These are phyloP conservation scores for Clitarchus hookeri DNA, from an alignment of 2,888 invertebrate species.

Conservation along the genomic window DNA sequence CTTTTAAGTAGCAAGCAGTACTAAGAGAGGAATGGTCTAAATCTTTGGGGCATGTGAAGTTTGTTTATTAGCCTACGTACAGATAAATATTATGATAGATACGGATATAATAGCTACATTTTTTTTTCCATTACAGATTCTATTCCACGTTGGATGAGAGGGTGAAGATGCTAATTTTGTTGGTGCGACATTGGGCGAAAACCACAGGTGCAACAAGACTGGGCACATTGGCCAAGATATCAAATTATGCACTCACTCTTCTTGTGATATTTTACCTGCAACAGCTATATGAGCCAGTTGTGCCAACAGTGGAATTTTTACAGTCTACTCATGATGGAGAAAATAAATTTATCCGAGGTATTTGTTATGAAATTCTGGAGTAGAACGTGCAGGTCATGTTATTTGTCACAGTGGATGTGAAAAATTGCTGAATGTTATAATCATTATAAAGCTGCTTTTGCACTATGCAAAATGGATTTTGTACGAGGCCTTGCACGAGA, in stretches of 20 bases:
- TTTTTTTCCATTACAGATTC: neutral
- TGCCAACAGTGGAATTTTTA: neutral
- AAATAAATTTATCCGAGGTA: neutral
- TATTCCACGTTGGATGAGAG: neutral
- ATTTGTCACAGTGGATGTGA: too few species aligned
- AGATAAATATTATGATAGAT: too few species aligned
- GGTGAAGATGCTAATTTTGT: slow-evolving; percentile 14
- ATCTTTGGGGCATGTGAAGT: neutral
- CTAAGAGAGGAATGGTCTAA: too few species aligned
- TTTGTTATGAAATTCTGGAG: neutral
- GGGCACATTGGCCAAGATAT: neutral
- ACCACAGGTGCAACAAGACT: neutral
- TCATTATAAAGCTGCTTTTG: too few species aligned
- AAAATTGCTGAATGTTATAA: too few species aligned
- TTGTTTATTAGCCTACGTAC: neutral
- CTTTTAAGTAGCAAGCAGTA: too few species aligned
- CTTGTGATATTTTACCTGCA: neutral
- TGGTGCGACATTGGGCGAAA: neutral
- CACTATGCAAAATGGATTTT: too few species aligned
- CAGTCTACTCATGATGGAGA: neutral
- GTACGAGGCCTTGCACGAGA: too few species aligned
- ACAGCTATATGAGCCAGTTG: neutral
- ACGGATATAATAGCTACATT: too few species aligned
- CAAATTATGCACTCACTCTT: neutral
- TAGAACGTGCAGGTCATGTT: too few species aligned